A percentile compares a stretch with the other conserved stretches of the same genome.
These are phyloP conservation scores for Neosalanx taihuensis DNA, from an alignment of 2,797 vertebrate species.

Conservation along the genomic window DNA sequence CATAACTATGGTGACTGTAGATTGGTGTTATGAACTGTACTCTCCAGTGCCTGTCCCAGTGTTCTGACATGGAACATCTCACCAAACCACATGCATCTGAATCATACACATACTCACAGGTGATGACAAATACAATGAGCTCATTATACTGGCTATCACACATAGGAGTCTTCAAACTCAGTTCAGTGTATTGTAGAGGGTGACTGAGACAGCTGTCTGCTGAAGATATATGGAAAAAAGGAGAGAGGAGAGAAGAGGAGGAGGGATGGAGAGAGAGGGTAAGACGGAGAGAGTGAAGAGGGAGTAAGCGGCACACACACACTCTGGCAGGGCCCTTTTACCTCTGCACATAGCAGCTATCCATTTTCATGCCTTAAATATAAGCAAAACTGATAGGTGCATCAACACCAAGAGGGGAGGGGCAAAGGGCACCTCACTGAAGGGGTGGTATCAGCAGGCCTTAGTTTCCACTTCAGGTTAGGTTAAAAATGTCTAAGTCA, in stretches of 20 bases:
- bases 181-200: not conserved
- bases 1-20: not conserved
- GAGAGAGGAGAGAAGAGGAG: not conserved
- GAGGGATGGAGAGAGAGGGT: not conserved
- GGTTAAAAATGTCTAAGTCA: constrained; percentile 10
- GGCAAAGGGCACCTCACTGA: not conserved
- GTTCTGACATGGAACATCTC: constrained; percentile 4
- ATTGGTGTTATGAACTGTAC: not conserved
- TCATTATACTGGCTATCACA: not conserved
- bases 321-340: not conserved
- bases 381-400: constrained; percentile 27
- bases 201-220: not conserved
- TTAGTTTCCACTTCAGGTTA: constrained; percentile 15
- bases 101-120: constrained; percentile 14
- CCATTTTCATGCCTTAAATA: constrained; percentile 36
- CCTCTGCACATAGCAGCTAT: constrained; percentile 12
- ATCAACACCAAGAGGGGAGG: constrained; percentile 12
- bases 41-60: not conserved
- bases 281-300: not conserved
- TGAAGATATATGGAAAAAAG: constrained; percentile 2
- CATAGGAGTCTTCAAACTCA: not conserved
- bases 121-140: not conserved
- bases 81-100: constrained; percentile 23
- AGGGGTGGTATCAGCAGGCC: constrained; percentile 8
- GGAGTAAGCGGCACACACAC: not conserved